Evolutionary conservation across 2,888 invertebrate species (phyloP).

Genomic region (Tetragonisca angustula): DNA sequence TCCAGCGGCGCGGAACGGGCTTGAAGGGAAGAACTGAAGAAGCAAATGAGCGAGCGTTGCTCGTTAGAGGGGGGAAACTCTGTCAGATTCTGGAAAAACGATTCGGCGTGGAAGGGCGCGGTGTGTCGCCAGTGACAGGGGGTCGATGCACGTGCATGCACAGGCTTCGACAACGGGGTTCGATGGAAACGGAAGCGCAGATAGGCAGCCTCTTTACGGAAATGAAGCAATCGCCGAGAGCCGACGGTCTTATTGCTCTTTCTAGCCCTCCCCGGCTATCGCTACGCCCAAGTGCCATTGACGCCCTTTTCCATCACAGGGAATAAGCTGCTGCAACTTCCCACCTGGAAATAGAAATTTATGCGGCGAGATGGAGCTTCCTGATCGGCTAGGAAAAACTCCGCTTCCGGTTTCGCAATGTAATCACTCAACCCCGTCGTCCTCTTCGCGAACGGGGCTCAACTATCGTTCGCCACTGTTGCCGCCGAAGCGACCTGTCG

Average conservation of each 20-base stretch:
- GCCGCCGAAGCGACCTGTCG: not conserved
- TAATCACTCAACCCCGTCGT: conserved; percentile 45
- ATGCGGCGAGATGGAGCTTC: conserved; percentile 60
- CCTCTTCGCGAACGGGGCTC: conserved; percentile 15
- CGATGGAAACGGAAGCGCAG: conserved; percentile 67
- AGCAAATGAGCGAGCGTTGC: not conserved
- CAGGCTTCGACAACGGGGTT: conserved; percentile 27
- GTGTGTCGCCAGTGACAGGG: not conserved
- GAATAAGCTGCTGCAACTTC: conserved; percentile 63
- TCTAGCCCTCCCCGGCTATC: conserved; percentile 48
- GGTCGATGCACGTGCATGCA: conserved; percentile 45
- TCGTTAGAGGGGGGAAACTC: not conserved
- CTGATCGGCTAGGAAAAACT: conserved; percentile 59
- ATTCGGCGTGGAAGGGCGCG: conserved; percentile 30
- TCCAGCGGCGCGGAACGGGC: not conserved
- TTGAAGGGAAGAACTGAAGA: not conserved
- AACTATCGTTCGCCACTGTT: conserved; percentile 23
- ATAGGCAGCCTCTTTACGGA: conserved; percentile 72
- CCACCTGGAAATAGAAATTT: conserved; percentile 64
- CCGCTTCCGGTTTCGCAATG: conserved; percentile 56
- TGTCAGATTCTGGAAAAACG: conserved; percentile 47
- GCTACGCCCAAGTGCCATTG: conserved; percentile 65
- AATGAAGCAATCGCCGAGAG: conserved; percentile 73
- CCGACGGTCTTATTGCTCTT: conserved; percentile 67
- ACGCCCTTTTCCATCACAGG: conserved; percentile 67